Conservation (phyloP, 2,113 vertebrate species). For the Emydocephalus ijimae region DNA sequence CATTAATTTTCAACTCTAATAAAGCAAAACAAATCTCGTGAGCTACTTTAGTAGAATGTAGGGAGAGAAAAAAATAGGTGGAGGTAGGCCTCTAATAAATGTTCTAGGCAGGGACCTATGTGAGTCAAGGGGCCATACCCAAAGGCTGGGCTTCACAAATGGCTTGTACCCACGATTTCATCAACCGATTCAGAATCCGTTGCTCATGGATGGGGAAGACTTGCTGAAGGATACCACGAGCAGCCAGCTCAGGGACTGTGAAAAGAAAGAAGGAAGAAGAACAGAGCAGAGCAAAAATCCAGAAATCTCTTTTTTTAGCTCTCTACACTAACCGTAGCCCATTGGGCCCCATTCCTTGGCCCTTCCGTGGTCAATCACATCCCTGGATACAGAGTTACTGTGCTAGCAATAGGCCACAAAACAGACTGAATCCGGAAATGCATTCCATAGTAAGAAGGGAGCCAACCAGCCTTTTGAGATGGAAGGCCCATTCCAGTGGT, state of each 20-base stretch:
- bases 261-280: background rate
- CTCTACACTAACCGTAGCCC: background rate
- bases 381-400: background rate
- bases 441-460: background rate
- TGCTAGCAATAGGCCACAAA: background rate
- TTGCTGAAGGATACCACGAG: slow-evolving; percentile 92
- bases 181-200: slow-evolving; percentile 89
- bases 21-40: background rate
- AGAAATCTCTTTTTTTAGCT: background rate
- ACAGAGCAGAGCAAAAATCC: background rate
- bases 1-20: background rate
- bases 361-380: background rate
- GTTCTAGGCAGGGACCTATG: background rate
- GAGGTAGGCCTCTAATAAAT: background rate
- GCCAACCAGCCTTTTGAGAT: background rate
- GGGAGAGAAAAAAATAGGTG: background rate
- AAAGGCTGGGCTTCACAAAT: slow-evolving; percentile 92
- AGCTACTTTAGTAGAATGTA: background rate
- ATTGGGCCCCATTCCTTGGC: background rate
- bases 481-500: background rate
- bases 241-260: slow-evolving; percentile 87
- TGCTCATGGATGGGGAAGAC: slow-evolving; percentile 94
- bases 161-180: slow-evolving; percentile 97
- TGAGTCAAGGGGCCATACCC: slow-evolving; percentile 62
- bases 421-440: background rate